phyloP scores from a whole-genome alignment of 2,888 invertebrate species.

The Schizotus pectinicornis region DNA sequence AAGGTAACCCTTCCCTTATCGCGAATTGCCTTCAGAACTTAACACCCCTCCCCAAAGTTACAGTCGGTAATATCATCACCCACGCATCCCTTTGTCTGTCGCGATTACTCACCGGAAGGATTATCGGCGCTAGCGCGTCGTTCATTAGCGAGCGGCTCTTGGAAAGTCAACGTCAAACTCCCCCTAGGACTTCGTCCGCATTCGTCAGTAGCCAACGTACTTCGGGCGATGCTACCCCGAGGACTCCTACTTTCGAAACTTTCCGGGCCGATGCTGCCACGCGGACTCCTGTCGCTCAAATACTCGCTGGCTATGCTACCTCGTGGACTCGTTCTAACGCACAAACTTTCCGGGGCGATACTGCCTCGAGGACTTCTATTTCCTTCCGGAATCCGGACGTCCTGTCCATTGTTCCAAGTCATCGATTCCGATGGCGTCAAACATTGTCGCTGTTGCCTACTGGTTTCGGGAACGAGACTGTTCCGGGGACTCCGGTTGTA shows the following conservation, averaged over 20 bases:
- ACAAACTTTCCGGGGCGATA: constrained; percentile 61
- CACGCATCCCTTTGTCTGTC: background rate
- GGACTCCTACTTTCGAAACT: constrained; percentile 65
- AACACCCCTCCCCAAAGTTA: too few species aligned
- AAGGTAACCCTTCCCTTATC: too few species aligned
- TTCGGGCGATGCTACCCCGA: constrained; percentile 67
- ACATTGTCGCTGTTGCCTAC: constrained; percentile 63
- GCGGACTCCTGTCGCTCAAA: constrained; percentile 57
- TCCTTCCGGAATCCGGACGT: constrained; percentile 60
- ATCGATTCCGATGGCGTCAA: constrained; percentile 66
- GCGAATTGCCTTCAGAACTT: too few species aligned
- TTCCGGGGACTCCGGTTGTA: constrained; percentile 63
- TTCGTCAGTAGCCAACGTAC: constrained; percentile 58
- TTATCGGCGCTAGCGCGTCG: constrained; percentile 68
- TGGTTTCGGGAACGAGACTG: constrained; percentile 60
- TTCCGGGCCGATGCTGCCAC: constrained; percentile 67
- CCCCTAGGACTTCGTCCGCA: constrained; percentile 63
- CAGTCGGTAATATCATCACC: too few species aligned
- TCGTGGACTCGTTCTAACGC: constrained; percentile 65
- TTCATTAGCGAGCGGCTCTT: constrained; percentile 65
- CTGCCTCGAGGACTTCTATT: constrained; percentile 61
- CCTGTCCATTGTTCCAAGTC: constrained; percentile 64
- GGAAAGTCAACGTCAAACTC: constrained; percentile 67
- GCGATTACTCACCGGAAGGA: constrained; percentile 57
- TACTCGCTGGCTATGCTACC: constrained; percentile 61